A percentile compares a stretch with the other conserved stretches of the same genome.
These are phyloP conservation scores for Podarcis lilfordi DNA, from an alignment of 2,797 vertebrate species.

Conservation along the genomic window DNA sequence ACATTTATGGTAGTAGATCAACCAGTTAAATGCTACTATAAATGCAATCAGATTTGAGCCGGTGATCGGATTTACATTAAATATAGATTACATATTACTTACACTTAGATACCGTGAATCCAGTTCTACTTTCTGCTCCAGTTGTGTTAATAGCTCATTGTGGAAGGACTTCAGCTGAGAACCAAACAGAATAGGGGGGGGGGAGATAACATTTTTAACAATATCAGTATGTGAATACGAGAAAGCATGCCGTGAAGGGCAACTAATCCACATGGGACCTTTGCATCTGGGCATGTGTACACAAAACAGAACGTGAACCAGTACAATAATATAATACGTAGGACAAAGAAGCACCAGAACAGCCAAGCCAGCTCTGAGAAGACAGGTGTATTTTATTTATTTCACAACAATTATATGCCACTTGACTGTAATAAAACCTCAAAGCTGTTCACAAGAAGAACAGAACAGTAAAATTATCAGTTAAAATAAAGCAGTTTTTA, in stretches of 20 bases:
- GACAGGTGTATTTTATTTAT: neutral
- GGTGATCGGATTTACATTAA: neutral
- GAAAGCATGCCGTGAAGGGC: neutral
- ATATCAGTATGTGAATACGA: neutral
- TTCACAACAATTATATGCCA: too few relatives aligned
- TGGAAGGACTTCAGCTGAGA: slow-evolving; percentile 95
- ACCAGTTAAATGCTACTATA: neutral
- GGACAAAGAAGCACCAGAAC: neutral
- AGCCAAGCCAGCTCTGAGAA: neutral
- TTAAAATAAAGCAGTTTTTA: too few relatives aligned
- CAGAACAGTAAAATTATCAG: too few relatives aligned
- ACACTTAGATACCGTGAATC: slow-evolving; percentile 96
- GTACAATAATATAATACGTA: neutral
- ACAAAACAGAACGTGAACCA: neutral
- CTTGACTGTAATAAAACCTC: too few relatives aligned
- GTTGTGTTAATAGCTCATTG: slow-evolving; percentile 93
- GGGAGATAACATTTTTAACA: neutral
- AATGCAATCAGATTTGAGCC: neutral
- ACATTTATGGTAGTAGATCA: too few relatives aligned
- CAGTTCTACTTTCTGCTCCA: slow-evolving; percentile 98
- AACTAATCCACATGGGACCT: neutral
- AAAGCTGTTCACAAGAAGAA: too few relatives aligned
- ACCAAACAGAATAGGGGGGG: slow-evolving; percentile 12
- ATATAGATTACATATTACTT: slow-evolving; percentile 70
- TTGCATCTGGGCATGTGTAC: neutral